These are phyloP conservation scores for Callopanchax toddi DNA, from an alignment of 2,113 vertebrate species.

Conservation along the genomic window DNA sequence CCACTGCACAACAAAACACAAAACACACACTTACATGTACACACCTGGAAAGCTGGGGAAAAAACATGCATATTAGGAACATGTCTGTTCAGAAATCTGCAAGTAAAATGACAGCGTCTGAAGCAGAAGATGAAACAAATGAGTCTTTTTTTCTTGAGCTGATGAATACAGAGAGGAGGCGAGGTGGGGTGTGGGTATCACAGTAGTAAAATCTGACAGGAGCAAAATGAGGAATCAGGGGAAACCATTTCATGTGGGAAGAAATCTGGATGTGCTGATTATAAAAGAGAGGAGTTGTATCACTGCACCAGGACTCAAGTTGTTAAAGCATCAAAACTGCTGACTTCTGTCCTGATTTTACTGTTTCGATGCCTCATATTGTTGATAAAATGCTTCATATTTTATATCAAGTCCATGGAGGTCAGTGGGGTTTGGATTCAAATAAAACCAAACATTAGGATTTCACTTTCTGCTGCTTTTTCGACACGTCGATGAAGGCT, in stretches of 20 bases:
- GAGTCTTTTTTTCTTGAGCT: conserved; percentile 5
- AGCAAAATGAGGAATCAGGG: conserved; percentile 24
- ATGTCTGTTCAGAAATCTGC: neutral
- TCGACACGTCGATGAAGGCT: too few relatives aligned
- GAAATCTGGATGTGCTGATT: conserved; percentile 23
- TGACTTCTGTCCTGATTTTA: conserved; percentile 3
- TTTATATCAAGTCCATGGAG: too few relatives aligned
- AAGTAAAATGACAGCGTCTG: conserved; percentile 25
- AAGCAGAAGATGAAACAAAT: neutral
- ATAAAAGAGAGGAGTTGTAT: conserved; percentile 20
- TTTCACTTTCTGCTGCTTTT: too few relatives aligned
- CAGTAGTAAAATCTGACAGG: conserved; percentile 21
- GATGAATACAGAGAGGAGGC: conserved; percentile 22
- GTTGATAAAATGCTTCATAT: too few relatives aligned
- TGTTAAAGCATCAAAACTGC: conserved; percentile 5
- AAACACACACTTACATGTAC: neutral
- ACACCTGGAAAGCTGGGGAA: conserved; percentile 1
- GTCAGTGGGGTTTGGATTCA: too few relatives aligned
- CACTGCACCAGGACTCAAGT: neutral
- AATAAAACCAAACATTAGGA: too few relatives aligned
- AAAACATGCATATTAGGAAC: conserved; percentile 10
- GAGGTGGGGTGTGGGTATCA: conserved; percentile 15
- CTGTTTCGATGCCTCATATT: too few relatives aligned
- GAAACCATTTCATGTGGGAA: conserved; percentile 15
- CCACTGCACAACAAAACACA: neutral